Evolutionary conservation across 2,113 vertebrate genomes (phyloP).

Genomic region (Ahaetulla prasina): DNA sequence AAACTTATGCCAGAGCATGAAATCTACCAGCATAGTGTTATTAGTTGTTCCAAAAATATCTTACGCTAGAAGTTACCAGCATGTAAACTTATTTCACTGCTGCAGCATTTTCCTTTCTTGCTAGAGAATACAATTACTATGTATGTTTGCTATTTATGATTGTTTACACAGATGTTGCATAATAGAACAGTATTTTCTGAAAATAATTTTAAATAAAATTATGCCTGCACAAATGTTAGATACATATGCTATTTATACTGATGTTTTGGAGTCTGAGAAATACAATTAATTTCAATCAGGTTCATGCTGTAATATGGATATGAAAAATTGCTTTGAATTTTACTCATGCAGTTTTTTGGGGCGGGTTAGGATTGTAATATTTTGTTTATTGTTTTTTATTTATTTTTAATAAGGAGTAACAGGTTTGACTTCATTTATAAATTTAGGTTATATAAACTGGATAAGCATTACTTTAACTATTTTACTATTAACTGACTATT

Average conservation of each 20-base stretch:
- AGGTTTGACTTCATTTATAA: neutral
- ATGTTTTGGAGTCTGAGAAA: conserved; percentile 31
- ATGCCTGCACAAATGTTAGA: conserved; percentile 30
- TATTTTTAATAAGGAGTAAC: neutral
- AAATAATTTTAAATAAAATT: conserved; percentile 35
- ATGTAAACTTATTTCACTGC: neutral
- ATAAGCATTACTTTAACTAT: neutral
- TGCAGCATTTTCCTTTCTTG: neutral
- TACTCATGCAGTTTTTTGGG: neutral
- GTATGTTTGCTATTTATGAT: neutral
- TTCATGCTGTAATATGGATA: conserved; percentile 17
- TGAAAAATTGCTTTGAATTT: conserved; percentile 22
- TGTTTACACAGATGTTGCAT: neutral
- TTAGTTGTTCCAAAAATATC: neutral
- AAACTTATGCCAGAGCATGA: neutral
- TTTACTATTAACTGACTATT: neutral
- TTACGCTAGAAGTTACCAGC: neutral
- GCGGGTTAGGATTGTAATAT: neutral
- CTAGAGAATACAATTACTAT: fast-evolving
- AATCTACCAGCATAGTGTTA: neutral
- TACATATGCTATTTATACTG: conserved; percentile 17
- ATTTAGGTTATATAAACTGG: neutral
- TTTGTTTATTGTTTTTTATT: neutral
- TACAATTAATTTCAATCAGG: conserved; percentile 24
- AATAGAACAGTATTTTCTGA: conserved; percentile 28